A percentile compares a stretch with the other conserved stretches of the same genome.
Evolutionary conservation across 1,140 invertebrate species (phyloP).

Genomic region (Pissodes strobi): DNA sequence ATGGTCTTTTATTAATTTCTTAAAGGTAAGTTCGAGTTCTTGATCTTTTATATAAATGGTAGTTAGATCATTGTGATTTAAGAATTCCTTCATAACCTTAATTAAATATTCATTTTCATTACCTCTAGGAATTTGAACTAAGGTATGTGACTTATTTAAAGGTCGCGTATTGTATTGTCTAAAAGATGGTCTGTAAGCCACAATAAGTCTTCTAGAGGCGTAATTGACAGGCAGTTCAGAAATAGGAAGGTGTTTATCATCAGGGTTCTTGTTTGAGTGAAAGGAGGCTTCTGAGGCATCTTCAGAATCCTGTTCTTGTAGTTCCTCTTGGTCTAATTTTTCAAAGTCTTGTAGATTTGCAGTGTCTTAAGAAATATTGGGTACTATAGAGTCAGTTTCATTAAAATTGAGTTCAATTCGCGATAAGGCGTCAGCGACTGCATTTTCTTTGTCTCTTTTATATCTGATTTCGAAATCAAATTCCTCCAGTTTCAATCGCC

Average conservation of each 20-base stretch:
- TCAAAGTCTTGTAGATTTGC: not conserved
- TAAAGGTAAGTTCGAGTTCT: no score
- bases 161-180: not conserved
- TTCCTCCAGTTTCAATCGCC: not conserved
- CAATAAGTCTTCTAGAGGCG: not conserved
- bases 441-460: not conserved
- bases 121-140: not conserved
- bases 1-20: conserved; percentile 5
- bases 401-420: conserved; percentile 5
- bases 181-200: not conserved
- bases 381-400: conserved; percentile 1
- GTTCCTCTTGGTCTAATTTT: not conserved
- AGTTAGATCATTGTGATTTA: no score
- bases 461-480: no score
- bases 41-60: conserved; percentile 1
- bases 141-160: not conserved
- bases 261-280: not conserved
- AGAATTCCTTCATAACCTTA: not conserved
- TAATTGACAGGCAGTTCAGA: conserved; percentile 2
- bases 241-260: not conserved
- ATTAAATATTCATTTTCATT: not conserved
- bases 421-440: conserved; percentile 4
- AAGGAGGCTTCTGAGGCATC: not conserved
- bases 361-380: not conserved
- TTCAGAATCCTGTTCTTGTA: not conserved